Conservation (phyloP, 2,113 vertebrate genomes). For the Dascyllus trimaculatus region DNA sequence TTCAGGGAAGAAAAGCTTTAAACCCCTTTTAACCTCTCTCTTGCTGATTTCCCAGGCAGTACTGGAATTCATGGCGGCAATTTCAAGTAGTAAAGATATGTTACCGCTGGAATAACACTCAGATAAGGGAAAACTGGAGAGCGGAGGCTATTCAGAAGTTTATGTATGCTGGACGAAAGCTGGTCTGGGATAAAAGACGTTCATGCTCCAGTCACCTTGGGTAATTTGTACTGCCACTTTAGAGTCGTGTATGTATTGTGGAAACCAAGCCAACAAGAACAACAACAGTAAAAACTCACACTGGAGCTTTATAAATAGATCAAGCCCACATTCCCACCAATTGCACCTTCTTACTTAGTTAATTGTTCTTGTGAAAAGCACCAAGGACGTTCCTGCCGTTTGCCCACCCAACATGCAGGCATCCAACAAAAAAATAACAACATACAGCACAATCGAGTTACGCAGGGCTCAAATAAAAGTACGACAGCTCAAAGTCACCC, state of each 20-base stretch:
- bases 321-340: constrained; percentile 28
- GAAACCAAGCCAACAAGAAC: constrained; percentile 7
- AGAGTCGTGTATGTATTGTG: constrained; percentile 11
- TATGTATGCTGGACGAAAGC: constrained; percentile 2
- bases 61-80: no score
- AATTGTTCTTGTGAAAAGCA: constrained; percentile 36
- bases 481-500: constrained; percentile 51
- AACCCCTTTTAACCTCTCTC: no score
- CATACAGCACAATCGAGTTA: constrained; percentile 44
- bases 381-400: constrained; percentile 40
- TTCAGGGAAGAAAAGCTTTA: no score
- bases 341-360: constrained; percentile 19
- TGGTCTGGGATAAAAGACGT: background rate
- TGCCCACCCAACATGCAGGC: constrained; percentile 13
- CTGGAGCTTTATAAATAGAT: constrained; percentile 44
- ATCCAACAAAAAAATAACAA: background rate
- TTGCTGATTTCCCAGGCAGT: no score
- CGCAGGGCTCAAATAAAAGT: constrained; percentile 17
- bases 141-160: background rate
- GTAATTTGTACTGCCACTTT: constrained; percentile 19
- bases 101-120: background rate
- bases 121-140: background rate
- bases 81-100: no score
- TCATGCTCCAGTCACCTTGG: constrained; percentile 19
- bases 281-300: constrained; percentile 13